Conservation (phyloP, 2,888 invertebrate genomes). For the Augochlorella aurata region DNA sequence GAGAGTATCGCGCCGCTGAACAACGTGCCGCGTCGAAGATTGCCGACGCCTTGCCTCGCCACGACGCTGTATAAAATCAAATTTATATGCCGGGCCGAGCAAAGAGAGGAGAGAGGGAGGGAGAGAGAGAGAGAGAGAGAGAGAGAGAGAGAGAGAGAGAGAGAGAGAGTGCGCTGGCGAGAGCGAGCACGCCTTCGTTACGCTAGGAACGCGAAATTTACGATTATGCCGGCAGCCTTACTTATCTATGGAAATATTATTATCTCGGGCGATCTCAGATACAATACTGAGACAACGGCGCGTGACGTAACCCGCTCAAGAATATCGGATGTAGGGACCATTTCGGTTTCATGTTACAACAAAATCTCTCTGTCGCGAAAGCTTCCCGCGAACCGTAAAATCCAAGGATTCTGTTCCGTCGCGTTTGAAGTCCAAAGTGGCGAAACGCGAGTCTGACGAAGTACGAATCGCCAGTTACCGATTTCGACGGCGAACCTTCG, state of each 20-base stretch:
- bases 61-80: slow-evolving; percentile 4
- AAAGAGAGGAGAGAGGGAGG: no score
- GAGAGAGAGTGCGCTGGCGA: no score
- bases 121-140: background rate
- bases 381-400: no score
- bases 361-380: no score
- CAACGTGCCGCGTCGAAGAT: slow-evolving; percentile 16
- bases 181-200: background rate
- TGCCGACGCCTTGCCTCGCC: background rate
- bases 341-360: background rate
- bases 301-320: background rate
- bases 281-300: background rate
- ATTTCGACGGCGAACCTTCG: no score
- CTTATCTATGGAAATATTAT: slow-evolving; percentile 33
- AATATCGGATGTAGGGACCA: background rate
- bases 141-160: background rate
- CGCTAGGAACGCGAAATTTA: slow-evolving; percentile 23
- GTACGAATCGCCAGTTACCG: no score
- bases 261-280: background rate
- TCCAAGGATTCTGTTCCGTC: no score
- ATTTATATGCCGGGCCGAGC: slow-evolving; percentile 8
- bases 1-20: background rate
- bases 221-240: background rate
- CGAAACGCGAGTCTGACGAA: no score
- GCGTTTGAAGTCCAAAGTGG: no score